phyloP scores from a whole-genome alignment of 2,113 vertebrate genomes.

The Pithys albifrons region DNA sequence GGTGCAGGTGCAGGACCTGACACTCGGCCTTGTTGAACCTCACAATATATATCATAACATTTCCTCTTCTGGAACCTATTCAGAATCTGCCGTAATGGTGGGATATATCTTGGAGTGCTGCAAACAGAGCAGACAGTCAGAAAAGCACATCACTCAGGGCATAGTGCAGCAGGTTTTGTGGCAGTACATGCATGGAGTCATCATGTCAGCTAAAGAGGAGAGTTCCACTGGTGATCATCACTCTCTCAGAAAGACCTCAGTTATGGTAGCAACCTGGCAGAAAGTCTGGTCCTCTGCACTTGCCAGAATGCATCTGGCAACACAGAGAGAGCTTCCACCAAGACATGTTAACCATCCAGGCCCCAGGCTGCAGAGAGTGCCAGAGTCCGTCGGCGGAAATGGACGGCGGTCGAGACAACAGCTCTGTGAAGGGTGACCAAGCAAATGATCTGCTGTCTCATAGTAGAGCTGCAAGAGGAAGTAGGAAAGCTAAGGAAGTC shows the following conservation, averaged over 20 bases:
- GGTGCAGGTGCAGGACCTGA: rapidly evolving
- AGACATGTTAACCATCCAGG: background rate
- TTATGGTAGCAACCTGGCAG: background rate
- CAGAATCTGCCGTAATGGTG: background rate
- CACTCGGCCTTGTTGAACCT: background rate
- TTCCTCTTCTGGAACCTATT: background rate
- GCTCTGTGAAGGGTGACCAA: background rate
- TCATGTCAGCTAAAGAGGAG: background rate
- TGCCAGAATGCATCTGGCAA: background rate
- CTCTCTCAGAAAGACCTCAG: background rate
- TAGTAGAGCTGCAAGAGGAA: background rate
- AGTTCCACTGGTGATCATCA: background rate
- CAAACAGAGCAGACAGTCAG: background rate
- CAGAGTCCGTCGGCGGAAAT: background rate
- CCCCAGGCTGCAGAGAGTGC: background rate
- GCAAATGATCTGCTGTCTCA: background rate
- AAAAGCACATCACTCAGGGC: background rate
- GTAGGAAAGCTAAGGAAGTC: background rate
- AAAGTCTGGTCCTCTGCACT: background rate
- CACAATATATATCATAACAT: background rate
- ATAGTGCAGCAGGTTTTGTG: background rate
- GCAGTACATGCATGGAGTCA: too few relatives aligned
- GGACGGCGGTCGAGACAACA: background rate
- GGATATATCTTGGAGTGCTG: background rate
- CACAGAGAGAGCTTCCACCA: background rate